These are phyloP conservation scores for Caenorhabditis japonica DNA, from an alignment of 2,888 invertebrate species.

Conservation along the genomic window DNA sequence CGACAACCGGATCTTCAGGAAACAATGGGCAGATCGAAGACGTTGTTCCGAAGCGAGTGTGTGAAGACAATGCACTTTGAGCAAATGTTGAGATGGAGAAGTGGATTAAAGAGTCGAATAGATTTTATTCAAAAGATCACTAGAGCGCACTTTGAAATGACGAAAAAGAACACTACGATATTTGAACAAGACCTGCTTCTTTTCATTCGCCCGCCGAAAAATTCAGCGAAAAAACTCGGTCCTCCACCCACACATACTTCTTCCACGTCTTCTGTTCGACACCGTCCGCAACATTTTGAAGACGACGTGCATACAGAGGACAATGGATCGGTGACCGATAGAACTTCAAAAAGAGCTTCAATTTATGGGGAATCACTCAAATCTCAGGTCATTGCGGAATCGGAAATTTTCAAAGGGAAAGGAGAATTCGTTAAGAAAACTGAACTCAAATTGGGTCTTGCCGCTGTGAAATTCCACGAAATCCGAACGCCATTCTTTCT, in stretches of 20 bases:
- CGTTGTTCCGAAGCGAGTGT: slow-evolving; percentile 31
- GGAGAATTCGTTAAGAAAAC: slow-evolving; percentile 47
- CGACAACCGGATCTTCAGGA: slow-evolving; percentile 41
- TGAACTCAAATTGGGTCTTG: slow-evolving; percentile 19
- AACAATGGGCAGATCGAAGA: slow-evolving; percentile 25
- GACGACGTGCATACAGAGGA: slow-evolving; percentile 32
- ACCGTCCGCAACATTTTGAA: slow-evolving; percentile 8
- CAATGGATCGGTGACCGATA: slow-evolving; percentile 34
- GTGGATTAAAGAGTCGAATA: slow-evolving; percentile 22
- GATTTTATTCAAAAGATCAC: slow-evolving; percentile 33
- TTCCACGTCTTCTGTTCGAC: slow-evolving; percentile 15
- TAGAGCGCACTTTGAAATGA: slow-evolving; percentile 30
- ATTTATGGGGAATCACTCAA: slow-evolving; percentile 28
- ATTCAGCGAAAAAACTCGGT: slow-evolving; percentile 1
- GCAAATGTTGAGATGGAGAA: slow-evolving; percentile 41
- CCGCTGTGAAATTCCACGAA: slow-evolving; percentile 31
- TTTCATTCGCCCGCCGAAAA: slow-evolving; percentile 35
- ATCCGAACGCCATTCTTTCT: slow-evolving; percentile 38
- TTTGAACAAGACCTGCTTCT: slow-evolving; percentile 13
- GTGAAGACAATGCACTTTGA: slow-evolving; percentile 45
- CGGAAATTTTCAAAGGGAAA: slow-evolving; percentile 47
- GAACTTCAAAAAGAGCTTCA: slow-evolving; percentile 43
- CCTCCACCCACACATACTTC: slow-evolving; percentile 17
- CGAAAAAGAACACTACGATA: slow-evolving; percentile 16
- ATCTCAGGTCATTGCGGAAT: slow-evolving; percentile 19